Conservation (phyloP, 2,888 invertebrate genomes). For the Dicycla oo region DNA sequence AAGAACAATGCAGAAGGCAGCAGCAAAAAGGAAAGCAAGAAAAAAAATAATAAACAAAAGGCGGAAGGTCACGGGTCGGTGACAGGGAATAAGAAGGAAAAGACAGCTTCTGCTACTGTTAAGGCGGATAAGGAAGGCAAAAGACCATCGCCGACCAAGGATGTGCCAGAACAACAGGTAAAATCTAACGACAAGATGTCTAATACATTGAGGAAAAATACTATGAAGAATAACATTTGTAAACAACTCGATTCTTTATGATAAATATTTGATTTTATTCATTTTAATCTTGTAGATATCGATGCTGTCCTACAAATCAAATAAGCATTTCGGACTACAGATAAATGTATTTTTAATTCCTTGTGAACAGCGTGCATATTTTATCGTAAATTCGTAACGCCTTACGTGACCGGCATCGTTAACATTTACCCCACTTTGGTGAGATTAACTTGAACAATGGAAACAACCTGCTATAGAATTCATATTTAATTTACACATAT, state of each 20-base stretch:
- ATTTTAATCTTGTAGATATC: slow-evolving; percentile 7
- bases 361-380: slow-evolving; percentile 43
- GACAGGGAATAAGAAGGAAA: slow-evolving; percentile 85
- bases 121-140: slow-evolving; percentile 81
- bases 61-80: slow-evolving; percentile 88
- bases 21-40: slow-evolving; percentile 91
- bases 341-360: slow-evolving; percentile 50
- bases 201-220: slow-evolving; percentile 44
- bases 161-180: slow-evolving; percentile 81
- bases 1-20: slow-evolving; percentile 91
- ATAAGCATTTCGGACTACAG: slow-evolving; percentile 39
- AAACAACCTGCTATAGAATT: slow-evolving; percentile 71
- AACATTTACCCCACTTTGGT: slow-evolving; percentile 65
- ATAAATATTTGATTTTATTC: slow-evolving; percentile 28
- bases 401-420: slow-evolving; percentile 72
- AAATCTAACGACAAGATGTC: slow-evolving; percentile 44
- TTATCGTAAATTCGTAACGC: slow-evolving; percentile 45
- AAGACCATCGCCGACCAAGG: slow-evolving; percentile 77
- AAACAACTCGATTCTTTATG: slow-evolving; percentile 45
- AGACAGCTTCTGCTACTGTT: slow-evolving; percentile 73
- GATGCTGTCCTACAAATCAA: slow-evolving; percentile 25
- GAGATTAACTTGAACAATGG: slow-evolving; percentile 72
- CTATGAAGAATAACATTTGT: slow-evolving; percentile 34
- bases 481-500: slow-evolving; percentile 78
- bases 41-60: slow-evolving; percentile 91